Evolutionary conservation across 2,888 invertebrate genomes (phyloP), one percentile per base, ranked within the genome.

Genomic region (Calephelis perditalis): DNA sequence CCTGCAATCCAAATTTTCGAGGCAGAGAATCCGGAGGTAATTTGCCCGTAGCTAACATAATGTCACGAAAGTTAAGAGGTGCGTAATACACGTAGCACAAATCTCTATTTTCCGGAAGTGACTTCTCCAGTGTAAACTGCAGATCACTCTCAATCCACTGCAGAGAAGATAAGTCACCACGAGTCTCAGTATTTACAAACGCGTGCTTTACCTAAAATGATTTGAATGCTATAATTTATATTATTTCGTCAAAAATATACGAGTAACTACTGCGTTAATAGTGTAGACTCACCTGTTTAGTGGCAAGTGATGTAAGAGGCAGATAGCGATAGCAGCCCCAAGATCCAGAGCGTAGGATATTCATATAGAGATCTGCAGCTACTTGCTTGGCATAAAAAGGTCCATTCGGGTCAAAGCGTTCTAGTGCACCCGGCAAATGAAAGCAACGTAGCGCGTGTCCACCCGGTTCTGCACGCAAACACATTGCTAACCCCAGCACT

Each of bases 21-120:
- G 99, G 99, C 62, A 99, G 92, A 57, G 99, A 98, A 91, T 99
- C 99, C 43, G 98, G 98, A 59, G 99, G 97, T 65, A 99, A 92
- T 90, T 99, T 98, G 71, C 99, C 99, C 35, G 97, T 97, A 37
- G 99, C 98, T 76, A 99, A 89, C 99, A 99, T 99, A 70, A 99
- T 95, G 86, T 99, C 99, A 70, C 99, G 94, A 95, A 99, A 99
- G 91, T 99, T 99, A 64, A 99, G 93, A 49, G 98, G 96, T 1
- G 98, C 96, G 86, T 96, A 98, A 84, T 98, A 96, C 11, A 98
- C 98, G 67, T 92, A 93, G 86, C 98, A 98, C 57, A 97, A 87
- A 72, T 95, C 95, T 11, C 88, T 79, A 65, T 92, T 85, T 4
- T 91, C 82, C 68, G 89, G 78, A 78, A 79, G 75, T 66, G 81